These are phyloP conservation scores for Crossaster papposus DNA, from an alignment of 53 echinoderm and acorn worm genomes.

Conservation along the genomic window DNA sequence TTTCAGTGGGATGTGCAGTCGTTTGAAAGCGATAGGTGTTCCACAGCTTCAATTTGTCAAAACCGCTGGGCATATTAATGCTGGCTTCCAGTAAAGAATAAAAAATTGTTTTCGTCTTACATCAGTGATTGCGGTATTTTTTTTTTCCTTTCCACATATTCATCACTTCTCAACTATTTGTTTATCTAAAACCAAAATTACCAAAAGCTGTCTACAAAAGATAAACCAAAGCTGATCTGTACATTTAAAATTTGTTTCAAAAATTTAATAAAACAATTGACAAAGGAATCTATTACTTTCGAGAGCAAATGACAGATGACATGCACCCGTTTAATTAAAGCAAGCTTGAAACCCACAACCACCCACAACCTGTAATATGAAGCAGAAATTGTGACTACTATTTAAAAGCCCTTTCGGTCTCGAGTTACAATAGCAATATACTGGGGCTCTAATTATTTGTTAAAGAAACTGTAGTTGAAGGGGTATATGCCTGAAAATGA, in stretches of 20 bases:
- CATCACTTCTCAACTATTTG: background rate
- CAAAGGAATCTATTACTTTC: too few relatives aligned
- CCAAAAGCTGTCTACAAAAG: too few relatives aligned
- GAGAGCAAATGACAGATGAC: too few relatives aligned
- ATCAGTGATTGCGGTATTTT: background rate
- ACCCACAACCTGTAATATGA: too few relatives aligned
- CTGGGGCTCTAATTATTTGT: background rate
- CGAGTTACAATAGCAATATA: background rate
- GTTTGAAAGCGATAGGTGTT: background rate
- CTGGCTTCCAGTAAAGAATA: background rate
- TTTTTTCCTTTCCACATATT: background rate
- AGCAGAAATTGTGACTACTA: background rate
- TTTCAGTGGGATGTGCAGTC: background rate
- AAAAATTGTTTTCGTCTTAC: constrained; percentile 17
- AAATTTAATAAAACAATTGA: too few relatives aligned
- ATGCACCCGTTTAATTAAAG: too few relatives aligned
- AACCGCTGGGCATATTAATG: constrained; percentile 49
- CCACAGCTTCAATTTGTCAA: constrained; percentile 58
- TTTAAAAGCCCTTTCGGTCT: background rate
- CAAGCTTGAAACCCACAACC: too few relatives aligned
- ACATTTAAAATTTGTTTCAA: too few relatives aligned
- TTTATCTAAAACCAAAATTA: background rate
- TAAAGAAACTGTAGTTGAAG: background rate
- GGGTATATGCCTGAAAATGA: background rate
- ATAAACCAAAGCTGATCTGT: too few relatives aligned